A percentile compares a stretch with the other conserved stretches of the same genome.
Evolutionary conservation across 2,888 invertebrate species (phyloP).

Genomic region (Pammene fasciana): DNA sequence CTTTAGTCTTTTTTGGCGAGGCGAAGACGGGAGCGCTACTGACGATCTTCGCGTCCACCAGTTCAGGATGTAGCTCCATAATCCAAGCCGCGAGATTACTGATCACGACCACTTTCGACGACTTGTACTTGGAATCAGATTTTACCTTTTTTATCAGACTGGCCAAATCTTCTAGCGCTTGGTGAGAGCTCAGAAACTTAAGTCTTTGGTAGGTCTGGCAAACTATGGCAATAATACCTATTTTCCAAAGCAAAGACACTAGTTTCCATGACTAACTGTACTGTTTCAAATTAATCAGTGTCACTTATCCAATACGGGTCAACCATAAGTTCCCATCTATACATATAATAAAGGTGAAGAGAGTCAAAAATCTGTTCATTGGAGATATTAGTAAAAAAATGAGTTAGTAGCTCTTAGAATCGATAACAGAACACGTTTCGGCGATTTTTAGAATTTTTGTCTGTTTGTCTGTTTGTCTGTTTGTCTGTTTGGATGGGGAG

Average conservation of each 20-base stretch:
- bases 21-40: slow-evolving; percentile 7
- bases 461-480: no score
- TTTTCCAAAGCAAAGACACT: not conserved
- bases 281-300: not conserved
- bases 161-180: not conserved
- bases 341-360: no score
- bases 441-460: no score
- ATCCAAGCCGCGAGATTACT: slow-evolving; percentile 1
- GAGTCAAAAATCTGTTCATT: no score
- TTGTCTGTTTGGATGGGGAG: no score
- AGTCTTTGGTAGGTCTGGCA: not conserved
- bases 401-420: no score
- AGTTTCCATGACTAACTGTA: slow-evolving; percentile 1
- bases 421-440: no score
- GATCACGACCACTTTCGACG: slow-evolving; percentile 5
- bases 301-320: not conserved
- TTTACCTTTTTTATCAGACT: not conserved
- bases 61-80: not conserved
- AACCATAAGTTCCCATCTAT: not conserved
- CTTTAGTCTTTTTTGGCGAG: slow-evolving; percentile 6
- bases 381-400: no score
- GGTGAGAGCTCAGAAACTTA: not conserved
- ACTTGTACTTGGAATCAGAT: not conserved
- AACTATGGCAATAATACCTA: slow-evolving; percentile 7
- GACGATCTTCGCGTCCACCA: not conserved